These are phyloP conservation scores for Colinus virginianus DNA, from an alignment of 2,113 vertebrate species.

Conservation along the genomic window DNA sequence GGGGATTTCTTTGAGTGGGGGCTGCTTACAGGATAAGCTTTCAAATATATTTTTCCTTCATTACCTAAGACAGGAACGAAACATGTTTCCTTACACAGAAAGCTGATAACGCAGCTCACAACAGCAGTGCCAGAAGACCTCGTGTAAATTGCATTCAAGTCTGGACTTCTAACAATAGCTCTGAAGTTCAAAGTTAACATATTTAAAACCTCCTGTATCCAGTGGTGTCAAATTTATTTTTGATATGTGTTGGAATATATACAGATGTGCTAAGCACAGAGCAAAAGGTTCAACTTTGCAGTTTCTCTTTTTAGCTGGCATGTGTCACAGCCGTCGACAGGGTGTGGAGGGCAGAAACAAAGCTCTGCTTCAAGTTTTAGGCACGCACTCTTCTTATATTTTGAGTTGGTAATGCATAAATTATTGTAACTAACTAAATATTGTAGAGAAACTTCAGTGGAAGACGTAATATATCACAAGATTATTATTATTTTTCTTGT, in stretches of 20 bases:
- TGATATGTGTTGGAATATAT: constrained; percentile 31
- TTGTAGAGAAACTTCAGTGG: not conserved
- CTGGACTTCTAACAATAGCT: constrained; percentile 61
- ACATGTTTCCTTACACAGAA: constrained; percentile 53
- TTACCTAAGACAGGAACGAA: constrained; percentile 58
- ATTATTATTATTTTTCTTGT: not conserved
- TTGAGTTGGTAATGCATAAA: not conserved
- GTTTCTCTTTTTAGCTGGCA: constrained; percentile 32
- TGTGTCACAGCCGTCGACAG: not conserved
- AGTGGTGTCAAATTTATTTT: constrained; percentile 44
- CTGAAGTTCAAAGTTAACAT: constrained; percentile 71
- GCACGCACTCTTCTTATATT: not conserved
- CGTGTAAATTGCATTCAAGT: constrained; percentile 58
- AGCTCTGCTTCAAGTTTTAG: not conserved
- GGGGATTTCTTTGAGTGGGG: not conserved
- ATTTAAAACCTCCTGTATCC: constrained; percentile 40
- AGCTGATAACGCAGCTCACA: constrained; percentile 58
- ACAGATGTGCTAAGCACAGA: not conserved
- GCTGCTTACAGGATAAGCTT: constrained; percentile 9
- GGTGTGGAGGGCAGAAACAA: not conserved
- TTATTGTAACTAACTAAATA: not conserved
- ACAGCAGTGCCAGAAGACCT: constrained; percentile 40
- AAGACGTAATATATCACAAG: not conserved
- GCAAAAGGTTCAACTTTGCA: constrained; percentile 19
- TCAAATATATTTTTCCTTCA: constrained; percentile 49